Evolutionary conservation across 2,113 vertebrate genomes (phyloP).

Genomic region (Dicrurus megarhynchus): DNA sequence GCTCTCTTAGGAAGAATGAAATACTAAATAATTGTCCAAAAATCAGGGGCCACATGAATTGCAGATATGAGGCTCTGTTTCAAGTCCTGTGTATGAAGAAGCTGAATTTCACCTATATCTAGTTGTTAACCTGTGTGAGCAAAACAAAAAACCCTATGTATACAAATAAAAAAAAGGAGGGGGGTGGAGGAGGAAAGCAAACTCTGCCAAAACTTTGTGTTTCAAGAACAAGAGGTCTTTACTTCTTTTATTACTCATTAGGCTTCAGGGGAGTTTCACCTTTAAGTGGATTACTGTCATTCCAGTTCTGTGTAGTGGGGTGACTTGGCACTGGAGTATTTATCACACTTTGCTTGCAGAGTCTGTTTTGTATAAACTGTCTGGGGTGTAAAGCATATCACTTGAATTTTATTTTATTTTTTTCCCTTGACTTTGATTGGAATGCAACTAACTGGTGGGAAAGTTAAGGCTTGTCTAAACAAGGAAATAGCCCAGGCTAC

Average conservation of each 20-base stretch:
- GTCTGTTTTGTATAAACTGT: conserved; percentile 8
- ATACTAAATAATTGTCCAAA: not conserved
- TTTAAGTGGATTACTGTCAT: conserved; percentile 59
- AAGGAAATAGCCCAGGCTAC: not conserved
- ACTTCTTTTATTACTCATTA: conserved; percentile 33
- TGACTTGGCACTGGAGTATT: not conserved
- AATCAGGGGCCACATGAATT: not conserved
- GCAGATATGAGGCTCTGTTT: not conserved
- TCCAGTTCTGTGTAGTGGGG: not conserved
- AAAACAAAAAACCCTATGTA: not conserved
- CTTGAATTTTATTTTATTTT: not conserved
- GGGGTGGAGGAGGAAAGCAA: not conserved
- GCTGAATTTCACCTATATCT: not conserved
- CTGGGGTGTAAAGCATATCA: not conserved
- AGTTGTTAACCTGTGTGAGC: not conserved
- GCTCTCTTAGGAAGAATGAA: not conserved
- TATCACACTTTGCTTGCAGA: not conserved
- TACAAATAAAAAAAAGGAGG: not conserved
- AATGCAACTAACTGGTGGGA: not conserved
- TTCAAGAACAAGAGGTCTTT: conserved; percentile 23
- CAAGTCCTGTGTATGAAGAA: not conserved
- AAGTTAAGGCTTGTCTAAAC: conserved; percentile 11
- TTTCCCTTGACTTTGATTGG: not conserved
- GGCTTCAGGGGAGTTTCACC: conserved; percentile 43
- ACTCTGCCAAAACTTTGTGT: not conserved